phyloP scores from a whole-genome alignment of 2,888 invertebrate genomes.

The Hirtodrosophila trivittata region DNA sequence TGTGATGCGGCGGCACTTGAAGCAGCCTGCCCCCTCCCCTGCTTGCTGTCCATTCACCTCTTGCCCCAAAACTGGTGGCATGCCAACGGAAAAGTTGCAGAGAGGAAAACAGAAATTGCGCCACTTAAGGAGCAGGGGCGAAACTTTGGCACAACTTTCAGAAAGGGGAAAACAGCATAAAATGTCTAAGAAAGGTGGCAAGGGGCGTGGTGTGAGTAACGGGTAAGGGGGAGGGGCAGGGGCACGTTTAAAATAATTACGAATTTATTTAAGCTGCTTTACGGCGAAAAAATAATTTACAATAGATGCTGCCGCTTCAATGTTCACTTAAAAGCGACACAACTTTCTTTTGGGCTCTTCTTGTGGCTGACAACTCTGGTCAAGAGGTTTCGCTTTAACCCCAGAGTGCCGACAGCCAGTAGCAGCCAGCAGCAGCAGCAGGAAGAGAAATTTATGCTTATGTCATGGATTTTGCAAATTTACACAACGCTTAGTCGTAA shows the following conservation, averaged over 20 bases:
- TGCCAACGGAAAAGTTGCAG: conserved; percentile 52
- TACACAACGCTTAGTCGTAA: conserved; percentile 67
- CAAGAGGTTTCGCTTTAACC: conserved; percentile 24
- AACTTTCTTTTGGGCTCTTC: conserved; percentile 21
- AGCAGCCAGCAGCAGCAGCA: too few species aligned
- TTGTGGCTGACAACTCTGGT: conserved; percentile 27
- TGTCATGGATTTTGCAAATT: conserved; percentile 73
- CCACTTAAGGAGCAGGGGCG: conserved; percentile 73
- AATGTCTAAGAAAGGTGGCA: conserved; percentile 39
- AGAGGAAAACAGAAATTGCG: conserved; percentile 71
- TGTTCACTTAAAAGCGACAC: conserved; percentile 15
- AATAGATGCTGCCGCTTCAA: conserved; percentile 55
- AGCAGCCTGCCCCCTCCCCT: background rate
- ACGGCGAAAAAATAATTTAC: conserved; percentile 69
- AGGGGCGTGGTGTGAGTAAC: background rate
- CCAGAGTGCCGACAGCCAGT: conserved; percentile 21
- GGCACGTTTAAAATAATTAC: conserved; percentile 78
- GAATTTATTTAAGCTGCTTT: conserved; percentile 77
- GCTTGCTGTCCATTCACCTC: conserved; percentile 7
- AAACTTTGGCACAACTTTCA: conserved; percentile 72
- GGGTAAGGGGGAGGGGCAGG: conserved; percentile 13
- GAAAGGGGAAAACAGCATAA: conserved; percentile 23
- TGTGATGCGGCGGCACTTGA: conserved; percentile 71
- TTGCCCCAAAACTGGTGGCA: background rate
- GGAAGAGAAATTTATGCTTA: conserved; percentile 74